These are phyloP conservation scores for Saturnia pavonia DNA, from an alignment of 2,888 invertebrate species.

Conservation along the genomic window DNA sequence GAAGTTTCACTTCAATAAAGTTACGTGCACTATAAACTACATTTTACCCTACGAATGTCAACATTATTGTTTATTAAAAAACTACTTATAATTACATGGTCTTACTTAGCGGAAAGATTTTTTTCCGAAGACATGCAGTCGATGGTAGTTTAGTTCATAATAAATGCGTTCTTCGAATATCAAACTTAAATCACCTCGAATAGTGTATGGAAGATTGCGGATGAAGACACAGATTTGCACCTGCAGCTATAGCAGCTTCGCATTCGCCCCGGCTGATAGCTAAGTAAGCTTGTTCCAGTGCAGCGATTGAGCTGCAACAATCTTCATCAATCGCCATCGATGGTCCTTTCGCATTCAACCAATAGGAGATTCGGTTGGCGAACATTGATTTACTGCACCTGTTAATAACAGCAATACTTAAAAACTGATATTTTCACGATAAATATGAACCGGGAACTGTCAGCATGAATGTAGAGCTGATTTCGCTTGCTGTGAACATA, in stretches of 20 bases:
- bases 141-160: too few relatives aligned
- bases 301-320: constrained; percentile 45
- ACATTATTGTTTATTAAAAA: too few relatives aligned
- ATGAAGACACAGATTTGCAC: constrained; percentile 48
- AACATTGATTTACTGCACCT: constrained; percentile 52
- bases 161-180: background rate
- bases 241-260: constrained; percentile 81
- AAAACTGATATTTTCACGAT: background rate
- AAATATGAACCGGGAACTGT: too few relatives aligned
- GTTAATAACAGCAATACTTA: constrained; percentile 12
- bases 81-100: too few relatives aligned
- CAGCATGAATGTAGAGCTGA: too few relatives aligned
- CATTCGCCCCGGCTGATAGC: constrained; percentile 51
- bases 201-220: constrained; percentile 61
- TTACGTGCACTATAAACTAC: too few relatives aligned
- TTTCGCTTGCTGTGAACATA: too few relatives aligned
- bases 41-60: too few relatives aligned
- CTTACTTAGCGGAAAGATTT: too few relatives aligned
- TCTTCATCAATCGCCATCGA: constrained; percentile 48
- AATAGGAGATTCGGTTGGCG: constrained; percentile 59
- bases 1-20: too few relatives aligned
- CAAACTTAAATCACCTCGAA: constrained; percentile 28
- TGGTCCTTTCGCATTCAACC: constrained; percentile 55
- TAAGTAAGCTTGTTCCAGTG: constrained; percentile 48
- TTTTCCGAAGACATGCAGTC: background rate